Percentiles rank a stretch among this genome's conserved stretches.
Evolutionary conservation across 2,888 invertebrate species (phyloP).

Genomic region (Elegia similella): DNA sequence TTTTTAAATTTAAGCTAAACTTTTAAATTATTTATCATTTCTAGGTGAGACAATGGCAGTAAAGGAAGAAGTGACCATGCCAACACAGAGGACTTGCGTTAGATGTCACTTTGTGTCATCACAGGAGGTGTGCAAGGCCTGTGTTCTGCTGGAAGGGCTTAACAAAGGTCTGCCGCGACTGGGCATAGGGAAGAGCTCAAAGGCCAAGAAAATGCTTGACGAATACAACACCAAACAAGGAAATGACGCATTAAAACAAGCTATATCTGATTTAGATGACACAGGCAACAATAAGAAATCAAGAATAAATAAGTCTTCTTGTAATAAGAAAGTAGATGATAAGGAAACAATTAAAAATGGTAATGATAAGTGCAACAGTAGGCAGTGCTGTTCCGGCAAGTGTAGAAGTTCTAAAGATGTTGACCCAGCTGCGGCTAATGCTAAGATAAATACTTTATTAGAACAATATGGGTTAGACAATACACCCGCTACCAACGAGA

Average conservation of each 20-base stretch:
- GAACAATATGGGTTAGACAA: slow-evolving; percentile 53
- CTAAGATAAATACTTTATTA: slow-evolving; percentile 51
- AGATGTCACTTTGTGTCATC: slow-evolving; percentile 96
- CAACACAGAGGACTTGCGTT: slow-evolving; percentile 89
- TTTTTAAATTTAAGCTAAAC: no score
- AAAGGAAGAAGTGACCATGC: slow-evolving; percentile 91
- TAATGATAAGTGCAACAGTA: slow-evolving; percentile 31
- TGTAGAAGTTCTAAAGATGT: slow-evolving; percentile 32
- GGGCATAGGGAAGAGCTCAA: slow-evolving; percentile 95
- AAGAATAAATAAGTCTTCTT: slow-evolving; percentile 27
- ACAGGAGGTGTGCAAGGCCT: slow-evolving; percentile 97
- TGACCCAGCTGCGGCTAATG: slow-evolving; percentile 30
- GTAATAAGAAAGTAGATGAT: slow-evolving; percentile 2
- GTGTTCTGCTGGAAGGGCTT: slow-evolving; percentile 95
- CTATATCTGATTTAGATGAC: slow-evolving; percentile 50
- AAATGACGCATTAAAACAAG: slow-evolving; percentile 33
- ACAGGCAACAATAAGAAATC: slow-evolving; percentile 34
- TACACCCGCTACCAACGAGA: slow-evolving; percentile 11
- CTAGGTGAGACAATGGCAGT: slow-evolving; percentile 92
- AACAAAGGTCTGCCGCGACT: slow-evolving; percentile 95
- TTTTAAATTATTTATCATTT: slow-evolving; percentile 32
- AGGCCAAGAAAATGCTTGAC: slow-evolving; percentile 85
- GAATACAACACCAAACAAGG: slow-evolving; percentile 67
- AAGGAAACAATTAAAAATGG: slow-evolving; percentile 15
- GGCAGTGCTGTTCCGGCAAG: slow-evolving; percentile 41